Evolutionary conservation across 2,797 vertebrate species (phyloP), one percentile per base, ranked within the genome.

Genomic region (Rhinogobio ventralis): DNA sequence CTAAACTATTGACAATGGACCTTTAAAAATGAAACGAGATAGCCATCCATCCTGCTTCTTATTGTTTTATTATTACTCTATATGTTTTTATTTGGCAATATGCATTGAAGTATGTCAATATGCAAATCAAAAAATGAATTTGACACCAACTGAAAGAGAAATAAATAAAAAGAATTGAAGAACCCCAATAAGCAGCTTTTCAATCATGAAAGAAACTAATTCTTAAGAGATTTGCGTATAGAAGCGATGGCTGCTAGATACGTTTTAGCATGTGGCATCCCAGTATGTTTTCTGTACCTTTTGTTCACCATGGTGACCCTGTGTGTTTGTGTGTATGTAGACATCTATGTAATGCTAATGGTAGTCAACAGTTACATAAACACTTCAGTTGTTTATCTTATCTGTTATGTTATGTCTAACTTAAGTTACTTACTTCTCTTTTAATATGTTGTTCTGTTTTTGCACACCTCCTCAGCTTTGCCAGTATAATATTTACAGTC

Each of bases 281-380:
- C 33, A 10, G 33, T 57, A 39, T 57, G 23, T 11, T 57, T 6
- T 76, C 53, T 76, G 33, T 42, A 25, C 4, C 5, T 55, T 45
- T 74, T 14, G 20, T 39, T 77, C 55, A 77, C 36, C 55, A 62
- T 62, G 55, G 75, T 77, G 55, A 77, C 55, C 23, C n/a, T 77
- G 55, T 45, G 53, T 67, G 30, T 77, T 36, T 45, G 53, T 67
- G 30, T 77, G n/a, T 57, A 57, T 57, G 51, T 39, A 57, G 51
- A n/a, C 73, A 57, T 77, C 36, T 45, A 45, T 19, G 8, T 60
- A 42, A 60, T 77, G n/a, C 15, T 42, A 60, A 42, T 77, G 36
- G 55, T 8, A 7, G 39, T 60, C 36, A 25, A 36, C 36, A n/a
- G 53, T 77, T 60, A 77, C 53, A 60, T 76, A 60, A 60, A 28